Conservation (phyloP, 2,797 vertebrate species). For the Erpetoichthys calabaricus region DNA sequence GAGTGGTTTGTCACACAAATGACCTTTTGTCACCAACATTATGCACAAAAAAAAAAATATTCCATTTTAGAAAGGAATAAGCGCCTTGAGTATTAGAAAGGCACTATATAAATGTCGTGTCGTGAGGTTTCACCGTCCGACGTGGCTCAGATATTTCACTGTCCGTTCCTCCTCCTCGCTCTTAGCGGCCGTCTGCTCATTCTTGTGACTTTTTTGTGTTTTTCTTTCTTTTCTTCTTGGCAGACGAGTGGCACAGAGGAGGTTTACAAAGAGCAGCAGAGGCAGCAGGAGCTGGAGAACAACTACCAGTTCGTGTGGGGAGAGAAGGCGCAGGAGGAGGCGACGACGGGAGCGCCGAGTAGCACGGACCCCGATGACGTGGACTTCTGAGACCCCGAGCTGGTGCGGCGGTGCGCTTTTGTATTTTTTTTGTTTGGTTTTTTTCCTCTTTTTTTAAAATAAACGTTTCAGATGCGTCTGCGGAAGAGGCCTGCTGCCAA, state of each 20-base stretch:
- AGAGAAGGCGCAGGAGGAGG: conserved; percentile 46
- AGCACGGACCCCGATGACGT: conserved; percentile 64
- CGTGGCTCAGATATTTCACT: no score
- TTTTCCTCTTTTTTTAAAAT: no score
- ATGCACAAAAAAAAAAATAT: no score
- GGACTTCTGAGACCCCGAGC: conserved; percentile 55
- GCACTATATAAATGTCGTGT: no score
- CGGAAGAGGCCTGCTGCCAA: conserved; percentile 8
- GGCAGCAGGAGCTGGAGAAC: conserved; percentile 77
- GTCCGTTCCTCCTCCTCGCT: no score
- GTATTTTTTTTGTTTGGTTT: no score
- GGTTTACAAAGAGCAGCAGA: conserved; percentile 72
- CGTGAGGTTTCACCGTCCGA: no score
- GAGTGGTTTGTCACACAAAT: no score
- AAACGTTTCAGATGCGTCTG: no score
- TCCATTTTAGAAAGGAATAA: no score
- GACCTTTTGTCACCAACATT: no score
- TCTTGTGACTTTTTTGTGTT: neutral
- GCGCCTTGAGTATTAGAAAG: no score
- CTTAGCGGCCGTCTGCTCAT: neutral
- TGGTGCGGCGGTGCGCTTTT: neutral
- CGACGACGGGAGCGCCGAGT: conserved; percentile 33
- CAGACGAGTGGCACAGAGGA: conserved; percentile 82
- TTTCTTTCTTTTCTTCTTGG: neutral
- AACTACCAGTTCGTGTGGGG: conserved; percentile 85